Evolutionary conservation across 2,113 vertebrate species (phyloP).

Genomic region (Lichenostomus cassidix): DNA sequence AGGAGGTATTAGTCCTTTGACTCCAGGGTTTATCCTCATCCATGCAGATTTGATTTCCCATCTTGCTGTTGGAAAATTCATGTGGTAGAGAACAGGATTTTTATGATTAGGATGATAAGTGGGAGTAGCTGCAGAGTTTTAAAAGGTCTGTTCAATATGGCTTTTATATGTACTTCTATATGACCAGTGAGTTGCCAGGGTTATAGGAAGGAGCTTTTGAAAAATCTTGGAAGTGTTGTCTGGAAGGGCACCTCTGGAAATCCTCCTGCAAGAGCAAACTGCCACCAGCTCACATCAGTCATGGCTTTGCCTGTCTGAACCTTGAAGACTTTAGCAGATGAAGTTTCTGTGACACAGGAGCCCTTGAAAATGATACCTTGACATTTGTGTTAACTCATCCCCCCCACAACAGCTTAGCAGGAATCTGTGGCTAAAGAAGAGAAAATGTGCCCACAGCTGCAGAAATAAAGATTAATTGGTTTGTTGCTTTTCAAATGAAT

Average conservation of each 20-base stretch:
- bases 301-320: background rate
- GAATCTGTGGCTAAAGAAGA: background rate
- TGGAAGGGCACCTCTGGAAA: background rate
- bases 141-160: background rate
- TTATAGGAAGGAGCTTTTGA: background rate
- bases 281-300: background rate
- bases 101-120: background rate
- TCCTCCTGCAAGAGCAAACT: background rate
- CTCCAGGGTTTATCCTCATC: background rate
- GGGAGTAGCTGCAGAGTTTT: background rate
- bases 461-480: background rate
- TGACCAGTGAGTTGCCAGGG: background rate
- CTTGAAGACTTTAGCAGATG: background rate
- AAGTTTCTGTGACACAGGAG: background rate
- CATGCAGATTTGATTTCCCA: background rate
- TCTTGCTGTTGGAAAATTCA: background rate
- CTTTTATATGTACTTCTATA: background rate
- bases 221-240: background rate
- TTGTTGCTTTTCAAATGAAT: slow-evolving; percentile 5
- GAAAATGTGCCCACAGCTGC: background rate
- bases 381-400: background rate
- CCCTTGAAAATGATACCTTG: background rate
- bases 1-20: background rate
- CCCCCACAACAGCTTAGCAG: background rate
- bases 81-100: accelerated